phyloP scores from a whole-genome alignment of 2,113 vertebrate species.

The Aegithalos caudatus region DNA sequence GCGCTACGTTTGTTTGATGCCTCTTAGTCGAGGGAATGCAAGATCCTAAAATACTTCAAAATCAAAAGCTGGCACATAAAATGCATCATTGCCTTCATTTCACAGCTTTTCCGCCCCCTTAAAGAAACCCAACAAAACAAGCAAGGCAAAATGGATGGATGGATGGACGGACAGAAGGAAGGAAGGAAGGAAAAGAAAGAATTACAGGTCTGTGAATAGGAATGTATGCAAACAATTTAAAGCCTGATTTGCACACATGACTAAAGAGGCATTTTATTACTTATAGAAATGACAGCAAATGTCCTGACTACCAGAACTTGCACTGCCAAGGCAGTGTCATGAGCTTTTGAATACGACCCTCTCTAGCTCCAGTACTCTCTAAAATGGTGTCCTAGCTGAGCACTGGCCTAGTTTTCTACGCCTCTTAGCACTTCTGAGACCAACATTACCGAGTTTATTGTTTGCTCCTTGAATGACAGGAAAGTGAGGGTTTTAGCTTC shows the following conservation, averaged over 20 bases:
- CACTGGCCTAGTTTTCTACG: not conserved
- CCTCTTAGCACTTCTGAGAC: not conserved
- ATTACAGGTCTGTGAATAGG: not conserved
- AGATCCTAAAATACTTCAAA: not conserved
- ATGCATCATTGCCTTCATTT: not conserved
- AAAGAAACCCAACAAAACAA: not conserved
- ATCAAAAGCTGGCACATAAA: not conserved
- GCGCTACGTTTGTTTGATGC: not conserved
- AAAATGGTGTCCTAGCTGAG: slow-evolving; percentile 1
- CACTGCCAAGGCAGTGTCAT: not conserved
- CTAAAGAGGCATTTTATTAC: not conserved
- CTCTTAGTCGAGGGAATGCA: not conserved
- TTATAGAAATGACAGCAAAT: not conserved
- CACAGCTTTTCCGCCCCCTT: not conserved
- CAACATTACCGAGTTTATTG: not conserved
- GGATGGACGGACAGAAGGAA: fast-evolving
- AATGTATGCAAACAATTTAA: not conserved
- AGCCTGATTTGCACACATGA: not conserved
- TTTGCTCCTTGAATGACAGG: not conserved
- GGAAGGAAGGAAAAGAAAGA: not conserved
- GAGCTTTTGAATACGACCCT: not conserved
- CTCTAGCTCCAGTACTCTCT: not conserved
- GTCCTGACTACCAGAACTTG: not conserved
- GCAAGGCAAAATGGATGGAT: not conserved
- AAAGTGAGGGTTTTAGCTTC: not conserved